Percentiles rank a stretch among this genome's conserved stretches.
Evolutionary conservation across 2,113 vertebrate species (phyloP).

Genomic region (Oryzias curvinotus): DNA sequence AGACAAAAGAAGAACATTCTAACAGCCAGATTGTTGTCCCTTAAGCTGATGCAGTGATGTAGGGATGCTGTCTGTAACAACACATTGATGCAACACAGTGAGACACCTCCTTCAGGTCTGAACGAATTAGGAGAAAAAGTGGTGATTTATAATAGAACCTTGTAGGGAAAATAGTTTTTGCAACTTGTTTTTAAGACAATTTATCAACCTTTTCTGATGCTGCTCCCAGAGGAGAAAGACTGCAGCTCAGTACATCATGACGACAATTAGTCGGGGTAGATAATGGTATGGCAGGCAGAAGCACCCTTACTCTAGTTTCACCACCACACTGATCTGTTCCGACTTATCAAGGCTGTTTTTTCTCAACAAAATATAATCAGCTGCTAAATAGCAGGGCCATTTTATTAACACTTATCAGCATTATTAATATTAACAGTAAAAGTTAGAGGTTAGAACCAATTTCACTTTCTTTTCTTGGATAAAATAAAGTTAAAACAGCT

Average conservation of each 20-base stretch:
- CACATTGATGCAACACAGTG: too few species aligned
- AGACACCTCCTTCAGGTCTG: too few species aligned
- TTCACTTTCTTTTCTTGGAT: too few species aligned
- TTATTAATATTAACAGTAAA: too few species aligned
- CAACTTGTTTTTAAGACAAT: constrained; percentile 11
- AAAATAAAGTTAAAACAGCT: too few species aligned
- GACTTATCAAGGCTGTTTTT: constrained; percentile 34
- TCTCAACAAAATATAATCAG: constrained; percentile 17
- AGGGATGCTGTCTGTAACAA: too few species aligned
- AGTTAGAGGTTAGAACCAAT: too few species aligned
- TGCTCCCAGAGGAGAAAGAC: constrained; percentile 20
- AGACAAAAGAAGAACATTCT: too few species aligned
- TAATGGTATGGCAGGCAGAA: constrained; percentile 35
- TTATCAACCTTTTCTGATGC: constrained; percentile 15
- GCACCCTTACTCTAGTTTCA: constrained; percentile 19
- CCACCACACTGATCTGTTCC: constrained; percentile 35
- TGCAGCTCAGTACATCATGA: constrained; percentile 50
- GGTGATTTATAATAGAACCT: too few species aligned
- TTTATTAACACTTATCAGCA: constrained; percentile 34
- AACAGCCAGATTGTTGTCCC: too few species aligned
- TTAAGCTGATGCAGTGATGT: too few species aligned
- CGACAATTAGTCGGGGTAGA: constrained; percentile 68
- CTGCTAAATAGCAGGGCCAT: constrained; percentile 38
- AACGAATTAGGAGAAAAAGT: too few species aligned
- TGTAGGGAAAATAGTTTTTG: neutral